These are phyloP conservation scores for Melanostoma scalare DNA, from an alignment of 2,888 invertebrate species.

Conservation along the genomic window DNA sequence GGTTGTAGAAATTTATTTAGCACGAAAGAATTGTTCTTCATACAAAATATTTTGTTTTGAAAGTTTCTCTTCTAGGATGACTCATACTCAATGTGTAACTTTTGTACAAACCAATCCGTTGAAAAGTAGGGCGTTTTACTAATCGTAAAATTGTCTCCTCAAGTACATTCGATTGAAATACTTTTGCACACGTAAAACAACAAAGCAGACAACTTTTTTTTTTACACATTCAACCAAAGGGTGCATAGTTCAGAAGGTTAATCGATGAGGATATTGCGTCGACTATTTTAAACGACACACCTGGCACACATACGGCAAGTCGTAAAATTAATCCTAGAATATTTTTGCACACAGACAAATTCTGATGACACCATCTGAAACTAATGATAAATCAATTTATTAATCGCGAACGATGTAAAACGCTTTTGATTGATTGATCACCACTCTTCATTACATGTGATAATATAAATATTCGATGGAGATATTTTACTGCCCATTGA, in stretches of 20 bases:
- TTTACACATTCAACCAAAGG: not conserved
- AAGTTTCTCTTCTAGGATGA: not conserved
- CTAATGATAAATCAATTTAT: too few species aligned
- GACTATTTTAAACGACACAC: too few species aligned
- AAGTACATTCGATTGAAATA: constrained; percentile 8
- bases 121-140: constrained; percentile 8
- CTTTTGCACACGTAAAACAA: not conserved
- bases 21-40: too few species aligned
- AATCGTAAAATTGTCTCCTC: not conserved
- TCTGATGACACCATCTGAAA: too few species aligned
- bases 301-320: too few species aligned
- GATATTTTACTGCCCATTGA: not conserved
- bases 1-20: too few species aligned
- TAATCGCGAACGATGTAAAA: too few species aligned
- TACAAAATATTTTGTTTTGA: not conserved
- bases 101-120: not conserved
- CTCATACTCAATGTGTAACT: not conserved
- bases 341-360: too few species aligned
- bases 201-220: constrained; percentile 7
- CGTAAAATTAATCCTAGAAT: too few species aligned
- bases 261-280: not conserved
- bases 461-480: too few species aligned
- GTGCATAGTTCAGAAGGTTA: not conserved
- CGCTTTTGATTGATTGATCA: too few species aligned
- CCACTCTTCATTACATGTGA: too few species aligned